Conservation (phyloP, 2,797 vertebrate genomes). For the Thamnophis elegans region DNA sequence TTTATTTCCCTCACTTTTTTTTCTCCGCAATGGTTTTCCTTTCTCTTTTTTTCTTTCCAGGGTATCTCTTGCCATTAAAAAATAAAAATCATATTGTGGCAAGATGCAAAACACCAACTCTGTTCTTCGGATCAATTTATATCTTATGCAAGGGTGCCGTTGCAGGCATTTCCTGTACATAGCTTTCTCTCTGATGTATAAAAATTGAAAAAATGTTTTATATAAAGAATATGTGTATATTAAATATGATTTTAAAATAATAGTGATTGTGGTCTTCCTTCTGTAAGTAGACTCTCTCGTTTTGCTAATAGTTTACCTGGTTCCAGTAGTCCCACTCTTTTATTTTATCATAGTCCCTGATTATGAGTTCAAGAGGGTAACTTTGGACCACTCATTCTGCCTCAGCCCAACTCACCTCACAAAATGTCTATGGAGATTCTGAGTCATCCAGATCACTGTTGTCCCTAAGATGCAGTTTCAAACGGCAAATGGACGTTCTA, state of each 20-base stretch:
- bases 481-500: too few relatives aligned
- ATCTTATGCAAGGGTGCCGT: not conserved
- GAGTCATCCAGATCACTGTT: too few relatives aligned
- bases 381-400: not conserved
- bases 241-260: constrained; percentile 31
- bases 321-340: not conserved
- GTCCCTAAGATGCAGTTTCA: too few relatives aligned
- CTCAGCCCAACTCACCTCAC: not conserved
- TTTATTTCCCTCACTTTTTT: not conserved
- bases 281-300: not conserved
- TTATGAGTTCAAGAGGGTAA: not conserved
- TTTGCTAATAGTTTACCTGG: not conserved
- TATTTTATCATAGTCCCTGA: not conserved
- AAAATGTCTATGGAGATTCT: too few relatives aligned
- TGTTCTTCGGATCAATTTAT: not conserved
- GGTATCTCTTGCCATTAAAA: too few relatives aligned
- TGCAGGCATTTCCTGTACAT: constrained; percentile 19
- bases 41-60: too few relatives aligned
- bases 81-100: not conserved
- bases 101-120: not conserved
- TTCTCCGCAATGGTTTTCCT: not conserved
- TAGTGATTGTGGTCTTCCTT: not conserved
- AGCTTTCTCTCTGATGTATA: constrained; percentile 13
- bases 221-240: not conserved
- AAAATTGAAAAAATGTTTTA: constrained; percentile 12